These are phyloP conservation scores for Asobara japonica DNA, from an alignment of 1,140 invertebrate species.

Conservation along the genomic window DNA sequence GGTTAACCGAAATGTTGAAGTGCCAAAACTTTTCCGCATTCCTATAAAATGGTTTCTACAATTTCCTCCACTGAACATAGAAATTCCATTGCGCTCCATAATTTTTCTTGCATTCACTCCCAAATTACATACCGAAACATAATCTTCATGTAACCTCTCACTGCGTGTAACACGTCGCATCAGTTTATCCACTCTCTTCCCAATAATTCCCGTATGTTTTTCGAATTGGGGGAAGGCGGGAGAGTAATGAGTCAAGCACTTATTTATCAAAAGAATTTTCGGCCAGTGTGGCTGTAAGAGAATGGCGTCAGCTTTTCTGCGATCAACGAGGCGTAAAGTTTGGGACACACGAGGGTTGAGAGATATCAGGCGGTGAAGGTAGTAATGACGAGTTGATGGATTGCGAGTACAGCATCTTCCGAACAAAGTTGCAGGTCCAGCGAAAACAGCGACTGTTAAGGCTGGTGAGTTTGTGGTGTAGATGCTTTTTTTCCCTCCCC, in stretches of 20 bases:
- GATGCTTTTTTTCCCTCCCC: background rate
- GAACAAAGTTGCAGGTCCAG: background rate
- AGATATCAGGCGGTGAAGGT: background rate
- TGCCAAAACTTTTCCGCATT: too few relatives aligned
- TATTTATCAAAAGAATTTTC: background rate
- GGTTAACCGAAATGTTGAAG: too few relatives aligned
- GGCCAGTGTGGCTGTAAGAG: background rate
- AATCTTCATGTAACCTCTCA: too few relatives aligned
- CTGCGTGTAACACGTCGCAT: too few relatives aligned
- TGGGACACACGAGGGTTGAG: background rate
- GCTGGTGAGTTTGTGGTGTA: background rate
- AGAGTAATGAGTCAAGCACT: background rate
- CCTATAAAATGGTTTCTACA: too few relatives aligned
- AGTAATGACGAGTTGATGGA: constrained; percentile 57
- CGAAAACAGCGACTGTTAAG: background rate
- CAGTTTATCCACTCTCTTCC: too few relatives aligned
- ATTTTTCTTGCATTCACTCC: too few relatives aligned
- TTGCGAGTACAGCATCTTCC: constrained; percentile 38
- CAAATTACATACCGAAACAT: too few relatives aligned
- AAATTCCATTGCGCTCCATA: too few relatives aligned
- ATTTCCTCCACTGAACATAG: too few relatives aligned
- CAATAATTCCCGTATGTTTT: too few relatives aligned
- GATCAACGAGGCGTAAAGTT: constrained; percentile 4
- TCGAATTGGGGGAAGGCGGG: too few relatives aligned
- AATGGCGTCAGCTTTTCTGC: background rate